Evolutionary conservation across 1,140 invertebrate genomes (phyloP).

Genomic region (Phymorhynchus buccinoides): DNA sequence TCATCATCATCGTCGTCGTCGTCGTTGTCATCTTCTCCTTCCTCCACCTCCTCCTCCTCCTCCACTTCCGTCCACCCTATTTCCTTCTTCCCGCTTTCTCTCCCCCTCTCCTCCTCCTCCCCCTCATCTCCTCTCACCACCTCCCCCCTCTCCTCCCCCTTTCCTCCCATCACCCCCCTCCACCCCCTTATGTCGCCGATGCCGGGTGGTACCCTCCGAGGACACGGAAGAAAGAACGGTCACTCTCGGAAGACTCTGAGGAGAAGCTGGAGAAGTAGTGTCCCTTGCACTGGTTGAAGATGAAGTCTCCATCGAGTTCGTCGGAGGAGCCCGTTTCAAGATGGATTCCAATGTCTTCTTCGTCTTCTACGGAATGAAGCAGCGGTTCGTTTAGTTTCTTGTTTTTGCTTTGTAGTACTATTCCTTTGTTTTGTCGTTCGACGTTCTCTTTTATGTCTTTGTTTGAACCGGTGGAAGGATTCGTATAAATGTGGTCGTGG

Average conservation of each 20-base stretch:
- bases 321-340: not conserved
- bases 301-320: not conserved
- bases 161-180: not conserved
- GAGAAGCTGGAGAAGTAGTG: not conserved
- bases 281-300: conserved; percentile 1
- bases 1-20: not conserved
- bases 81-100: not conserved
- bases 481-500: too few relatives aligned
- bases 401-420: not conserved
- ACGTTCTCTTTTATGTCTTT: too few relatives aligned
- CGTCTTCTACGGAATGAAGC: not conserved
- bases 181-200: not conserved
- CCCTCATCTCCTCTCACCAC: not conserved
- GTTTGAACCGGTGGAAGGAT: too few relatives aligned
- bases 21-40: not conserved
- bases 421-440: too few relatives aligned
- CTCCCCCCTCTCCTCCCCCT: not conserved
- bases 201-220: not conserved
- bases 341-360: not conserved
- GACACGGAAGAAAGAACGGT: not conserved
- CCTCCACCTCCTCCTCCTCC: not conserved
- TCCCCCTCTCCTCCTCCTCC: not conserved
- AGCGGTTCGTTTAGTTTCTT: not conserved
- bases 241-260: not conserved
- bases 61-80: not conserved